These are phyloP conservation scores for Pseudococcus viburni DNA, from an alignment of 2,888 invertebrate species.

Conservation along the genomic window DNA sequence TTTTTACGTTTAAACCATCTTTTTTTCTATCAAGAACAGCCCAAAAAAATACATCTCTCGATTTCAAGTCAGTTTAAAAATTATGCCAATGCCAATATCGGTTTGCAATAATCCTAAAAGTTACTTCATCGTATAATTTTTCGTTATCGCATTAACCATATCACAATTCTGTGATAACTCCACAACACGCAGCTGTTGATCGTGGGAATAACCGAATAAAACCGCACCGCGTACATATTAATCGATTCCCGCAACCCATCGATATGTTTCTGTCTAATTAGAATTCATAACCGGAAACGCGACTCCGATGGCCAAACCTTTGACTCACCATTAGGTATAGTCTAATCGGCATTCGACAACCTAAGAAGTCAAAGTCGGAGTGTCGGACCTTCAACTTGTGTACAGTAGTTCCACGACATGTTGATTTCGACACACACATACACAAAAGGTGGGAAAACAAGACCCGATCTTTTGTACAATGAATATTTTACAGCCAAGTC, in stretches of 20 bases:
- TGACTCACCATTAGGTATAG: neutral
- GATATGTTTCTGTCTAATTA: neutral
- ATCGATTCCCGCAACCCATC: conserved; percentile 25
- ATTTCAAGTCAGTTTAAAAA: neutral
- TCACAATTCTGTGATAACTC: neutral
- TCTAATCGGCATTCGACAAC: neutral
- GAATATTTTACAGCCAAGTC: neutral
- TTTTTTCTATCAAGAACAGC: neutral
- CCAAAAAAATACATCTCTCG: neutral
- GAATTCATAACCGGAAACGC: conserved; percentile 27
- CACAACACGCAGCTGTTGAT: neutral
- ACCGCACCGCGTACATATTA: neutral
- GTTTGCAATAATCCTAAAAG: neutral
- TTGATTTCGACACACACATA: neutral
- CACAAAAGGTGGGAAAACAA: neutral
- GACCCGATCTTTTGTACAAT: neutral
- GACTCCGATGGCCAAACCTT: conserved; percentile 16
- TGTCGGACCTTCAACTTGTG: neutral
- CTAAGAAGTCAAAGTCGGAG: neutral
- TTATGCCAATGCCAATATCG: neutral
- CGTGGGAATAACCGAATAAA: conserved; percentile 16
- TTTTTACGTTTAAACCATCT: neutral
- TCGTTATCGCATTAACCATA: neutral
- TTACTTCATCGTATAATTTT: neutral
- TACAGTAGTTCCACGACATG: neutral